Conservation (phyloP, 2,113 vertebrate genomes). For the Hippoglossus stenolepis region DNA sequence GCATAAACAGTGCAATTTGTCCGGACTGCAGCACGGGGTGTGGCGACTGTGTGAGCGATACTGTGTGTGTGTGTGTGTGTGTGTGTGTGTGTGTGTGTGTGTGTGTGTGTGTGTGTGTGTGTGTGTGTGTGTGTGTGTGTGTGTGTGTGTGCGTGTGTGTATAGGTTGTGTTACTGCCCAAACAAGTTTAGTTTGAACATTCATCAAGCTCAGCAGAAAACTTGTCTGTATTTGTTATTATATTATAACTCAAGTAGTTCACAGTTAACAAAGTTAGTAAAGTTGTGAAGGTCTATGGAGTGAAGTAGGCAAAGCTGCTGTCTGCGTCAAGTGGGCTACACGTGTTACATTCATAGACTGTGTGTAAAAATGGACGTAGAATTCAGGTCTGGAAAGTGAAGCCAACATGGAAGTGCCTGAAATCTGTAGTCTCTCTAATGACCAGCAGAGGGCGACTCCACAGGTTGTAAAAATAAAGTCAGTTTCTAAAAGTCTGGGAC, state of each 20-base stretch:
- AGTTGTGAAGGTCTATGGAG: not conserved
- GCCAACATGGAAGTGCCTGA: not conserved
- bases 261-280: not conserved
- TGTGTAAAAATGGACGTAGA: too few relatives aligned
- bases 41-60: not conserved
- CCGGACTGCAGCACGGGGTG: slow-evolving; percentile 31
- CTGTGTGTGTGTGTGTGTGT: not conserved
- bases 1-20: slow-evolving; percentile 46
- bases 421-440: not conserved
- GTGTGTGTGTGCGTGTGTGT: not conserved
- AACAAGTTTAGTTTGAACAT: slow-evolving; percentile 6
- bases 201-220: not conserved
- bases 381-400: too few relatives aligned
- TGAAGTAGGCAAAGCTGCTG: not conserved
- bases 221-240: not conserved
- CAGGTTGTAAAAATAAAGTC: too few relatives aligned
- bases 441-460: not conserved
- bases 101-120: not conserved
- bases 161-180: not conserved
- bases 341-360: not conserved
- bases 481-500: too few relatives aligned
- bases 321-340: not conserved
- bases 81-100: too few relatives aligned
- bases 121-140: not conserved
- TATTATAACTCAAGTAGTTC: not conserved